phyloP scores from a whole-genome alignment of 1,140 invertebrate genomes.

The Trachymyrmex septentrionalis region DNA sequence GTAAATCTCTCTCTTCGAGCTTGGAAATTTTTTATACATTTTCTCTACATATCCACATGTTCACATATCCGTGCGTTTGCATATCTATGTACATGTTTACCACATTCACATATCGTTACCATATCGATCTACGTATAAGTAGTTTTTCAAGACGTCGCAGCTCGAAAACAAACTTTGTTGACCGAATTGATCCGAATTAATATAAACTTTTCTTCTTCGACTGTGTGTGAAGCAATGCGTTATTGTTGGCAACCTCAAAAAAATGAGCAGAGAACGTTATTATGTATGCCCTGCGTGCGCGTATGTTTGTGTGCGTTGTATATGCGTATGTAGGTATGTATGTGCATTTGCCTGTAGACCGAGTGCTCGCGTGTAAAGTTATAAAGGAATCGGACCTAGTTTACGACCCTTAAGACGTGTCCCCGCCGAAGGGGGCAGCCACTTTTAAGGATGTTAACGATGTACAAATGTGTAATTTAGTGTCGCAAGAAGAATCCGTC shows the following conservation, averaged over 20 bases:
- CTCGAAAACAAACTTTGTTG: conserved; percentile 5
- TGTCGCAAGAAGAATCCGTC: conserved; percentile 76
- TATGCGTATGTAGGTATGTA: conserved; percentile 22
- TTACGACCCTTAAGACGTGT: conserved; percentile 57
- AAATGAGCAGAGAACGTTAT: conserved; percentile 51
- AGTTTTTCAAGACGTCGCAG: background rate
- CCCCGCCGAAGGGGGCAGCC: conserved; percentile 31
- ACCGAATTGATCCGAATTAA: conserved; percentile 10
- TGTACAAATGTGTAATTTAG: conserved; percentile 83
- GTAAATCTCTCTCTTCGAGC: background rate
- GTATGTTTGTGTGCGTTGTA: conserved; percentile 42
- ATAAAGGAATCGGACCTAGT: conserved; percentile 55
- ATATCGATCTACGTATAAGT: conserved; percentile 23
- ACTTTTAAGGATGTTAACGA: conserved; percentile 76
- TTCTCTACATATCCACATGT: conserved; percentile 1
- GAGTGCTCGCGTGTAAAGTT: conserved; percentile 53
- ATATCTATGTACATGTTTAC: background rate
- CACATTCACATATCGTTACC: conserved; percentile 15
- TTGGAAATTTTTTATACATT: conserved; percentile 17
- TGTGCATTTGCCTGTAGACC: conserved; percentile 21
- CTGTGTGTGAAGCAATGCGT: background rate
- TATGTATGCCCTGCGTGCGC: conserved; percentile 46
- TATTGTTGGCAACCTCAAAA: conserved; percentile 43
- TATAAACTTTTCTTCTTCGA: background rate
- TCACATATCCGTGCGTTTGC: background rate